phyloP scores from a whole-genome alignment of 2,888 invertebrate genomes.

The Argynnis bischoffii region DNA sequence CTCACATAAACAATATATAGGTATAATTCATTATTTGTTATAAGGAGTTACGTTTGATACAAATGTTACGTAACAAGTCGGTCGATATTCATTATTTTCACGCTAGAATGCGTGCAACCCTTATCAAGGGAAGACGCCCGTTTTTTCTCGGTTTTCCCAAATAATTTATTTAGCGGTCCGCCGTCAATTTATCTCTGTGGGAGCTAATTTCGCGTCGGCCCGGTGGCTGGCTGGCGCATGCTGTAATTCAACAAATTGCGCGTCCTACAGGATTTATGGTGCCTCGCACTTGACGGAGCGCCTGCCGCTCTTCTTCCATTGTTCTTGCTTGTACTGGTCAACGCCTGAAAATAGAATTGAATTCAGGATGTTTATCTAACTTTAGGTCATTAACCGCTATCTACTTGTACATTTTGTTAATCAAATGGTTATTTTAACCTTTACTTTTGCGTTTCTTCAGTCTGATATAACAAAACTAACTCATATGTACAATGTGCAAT shows the following conservation, averaged over 20 bases:
- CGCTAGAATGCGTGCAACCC: constrained; percentile 72
- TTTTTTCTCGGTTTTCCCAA: constrained; percentile 83
- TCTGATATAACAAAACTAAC: no score
- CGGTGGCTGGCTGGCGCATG: constrained; percentile 81
- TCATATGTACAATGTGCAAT: no score
- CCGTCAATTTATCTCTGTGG: constrained; percentile 81
- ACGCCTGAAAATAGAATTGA: constrained; percentile 48
- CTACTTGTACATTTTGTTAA: constrained; percentile 31
- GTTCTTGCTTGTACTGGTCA: constrained; percentile 70
- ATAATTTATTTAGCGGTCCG: constrained; percentile 81
- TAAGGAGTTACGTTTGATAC: constrained; percentile 19
- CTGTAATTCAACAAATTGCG: constrained; percentile 83
- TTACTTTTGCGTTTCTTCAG: no score
- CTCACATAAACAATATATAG: background rate
- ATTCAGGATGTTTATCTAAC: constrained; percentile 32
- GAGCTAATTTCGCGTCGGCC: constrained; percentile 81
- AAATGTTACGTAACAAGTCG: constrained; percentile 47
- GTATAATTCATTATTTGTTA: background rate
- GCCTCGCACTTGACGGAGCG: constrained; percentile 78
- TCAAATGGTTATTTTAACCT: background rate
- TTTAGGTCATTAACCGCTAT: constrained; percentile 34
- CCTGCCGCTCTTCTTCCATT: constrained; percentile 70
- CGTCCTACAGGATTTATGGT: constrained; percentile 77
- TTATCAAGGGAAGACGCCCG: constrained; percentile 80
- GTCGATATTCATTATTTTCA: constrained; percentile 77